phyloP scores from a whole-genome alignment of 2,888 invertebrate genomes.

The Apeira syringaria region DNA sequence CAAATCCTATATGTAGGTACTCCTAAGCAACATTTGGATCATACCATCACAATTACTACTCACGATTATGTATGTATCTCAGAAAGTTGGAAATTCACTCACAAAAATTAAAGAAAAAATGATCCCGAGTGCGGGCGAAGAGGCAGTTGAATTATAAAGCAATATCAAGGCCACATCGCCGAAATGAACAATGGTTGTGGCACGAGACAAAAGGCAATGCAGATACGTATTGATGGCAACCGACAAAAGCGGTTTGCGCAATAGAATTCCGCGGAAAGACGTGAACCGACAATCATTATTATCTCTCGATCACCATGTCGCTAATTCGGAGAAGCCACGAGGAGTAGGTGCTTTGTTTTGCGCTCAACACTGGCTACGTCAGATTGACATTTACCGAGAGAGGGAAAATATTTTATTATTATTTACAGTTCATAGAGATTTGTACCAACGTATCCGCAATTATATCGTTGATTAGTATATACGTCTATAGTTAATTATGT shows the following conservation, averaged over 20 bases:
- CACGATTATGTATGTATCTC: too few relatives aligned
- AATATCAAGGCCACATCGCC: slow-evolving; percentile 68
- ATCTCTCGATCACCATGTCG: slow-evolving; percentile 73
- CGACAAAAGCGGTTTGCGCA: slow-evolving; percentile 82
- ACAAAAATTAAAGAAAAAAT: too few relatives aligned
- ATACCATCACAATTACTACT: too few relatives aligned
- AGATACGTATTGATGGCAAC: slow-evolving; percentile 68
- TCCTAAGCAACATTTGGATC: too few relatives aligned
- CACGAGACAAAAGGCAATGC: slow-evolving; percentile 76
- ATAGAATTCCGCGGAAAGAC: slow-evolving; percentile 80
- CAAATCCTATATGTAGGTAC: too few relatives aligned
- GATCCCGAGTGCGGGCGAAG: too few relatives aligned
- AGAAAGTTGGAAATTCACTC: too few relatives aligned
- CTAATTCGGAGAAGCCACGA: slow-evolving; percentile 64
- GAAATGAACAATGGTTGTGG: slow-evolving; percentile 76
- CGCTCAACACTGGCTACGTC: slow-evolving; percentile 13
- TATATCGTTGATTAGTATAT: too few relatives aligned
- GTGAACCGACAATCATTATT: slow-evolving; percentile 80
- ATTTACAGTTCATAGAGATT: neutral
- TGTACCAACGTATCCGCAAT: too few relatives aligned
- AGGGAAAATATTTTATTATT: neutral
- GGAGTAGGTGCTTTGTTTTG: slow-evolving; percentile 45
- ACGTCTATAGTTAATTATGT: too few relatives aligned
- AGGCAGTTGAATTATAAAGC: slow-evolving; percentile 64
- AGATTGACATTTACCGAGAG: slow-evolving; percentile 5